Evolutionary conservation across 2,113 vertebrate genomes (phyloP).

Genomic region (Heterochromis multidens): DNA sequence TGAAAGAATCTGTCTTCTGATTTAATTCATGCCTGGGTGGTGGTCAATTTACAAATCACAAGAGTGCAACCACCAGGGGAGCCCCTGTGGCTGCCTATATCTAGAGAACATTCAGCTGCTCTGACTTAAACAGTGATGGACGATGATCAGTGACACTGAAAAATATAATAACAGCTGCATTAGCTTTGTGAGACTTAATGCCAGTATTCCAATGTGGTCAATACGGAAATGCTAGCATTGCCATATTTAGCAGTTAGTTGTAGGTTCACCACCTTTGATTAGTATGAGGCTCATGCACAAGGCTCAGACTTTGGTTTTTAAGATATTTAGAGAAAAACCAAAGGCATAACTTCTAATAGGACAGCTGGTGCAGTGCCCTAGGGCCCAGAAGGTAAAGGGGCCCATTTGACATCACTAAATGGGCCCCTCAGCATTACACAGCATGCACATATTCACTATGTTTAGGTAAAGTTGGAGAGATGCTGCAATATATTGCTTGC

Average conservation of each 20-base stretch:
- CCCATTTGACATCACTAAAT: neutral
- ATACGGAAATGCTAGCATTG: neutral
- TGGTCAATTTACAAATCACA: constrained; percentile 81
- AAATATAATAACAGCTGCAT: neutral
- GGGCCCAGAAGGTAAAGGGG: neutral
- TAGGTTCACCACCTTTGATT: neutral
- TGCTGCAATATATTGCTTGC: neutral
- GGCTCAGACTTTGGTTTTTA: neutral
- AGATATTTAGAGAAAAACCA: neutral
- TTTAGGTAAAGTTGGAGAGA: neutral
- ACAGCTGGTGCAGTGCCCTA: neutral
- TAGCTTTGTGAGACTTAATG: neutral
- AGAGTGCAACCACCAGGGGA: constrained; percentile 54
- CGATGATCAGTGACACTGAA: neutral
- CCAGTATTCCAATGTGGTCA: neutral
- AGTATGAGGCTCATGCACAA: neutral
- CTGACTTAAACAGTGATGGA: neutral
- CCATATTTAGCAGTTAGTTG: neutral
- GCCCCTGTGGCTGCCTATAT: neutral
- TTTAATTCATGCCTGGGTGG: constrained; percentile 76
- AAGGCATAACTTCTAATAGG: neutral
- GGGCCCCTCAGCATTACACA: neutral
- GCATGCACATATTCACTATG: neutral
- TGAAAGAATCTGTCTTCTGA: constrained; percentile 73
- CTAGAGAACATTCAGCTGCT: neutral